A percentile compares a stretch with the other conserved stretches of the same genome.
Evolutionary conservation across 30 jellyfish, hydroid and myxozoan genomes (phyloP).

Genomic region (Rhopilema esculentum): DNA sequence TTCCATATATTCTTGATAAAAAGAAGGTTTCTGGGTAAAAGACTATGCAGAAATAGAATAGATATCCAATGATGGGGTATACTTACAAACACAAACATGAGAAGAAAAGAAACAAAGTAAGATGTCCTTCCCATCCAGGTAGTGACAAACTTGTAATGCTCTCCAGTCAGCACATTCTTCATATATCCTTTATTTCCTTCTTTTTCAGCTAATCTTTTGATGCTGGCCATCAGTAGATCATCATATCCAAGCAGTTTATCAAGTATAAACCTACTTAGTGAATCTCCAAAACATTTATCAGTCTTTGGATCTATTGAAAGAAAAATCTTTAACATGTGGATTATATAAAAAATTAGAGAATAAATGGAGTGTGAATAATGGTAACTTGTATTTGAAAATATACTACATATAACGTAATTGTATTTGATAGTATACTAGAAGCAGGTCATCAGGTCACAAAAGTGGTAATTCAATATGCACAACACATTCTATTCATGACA

Average conservation of each 20-base stretch:
- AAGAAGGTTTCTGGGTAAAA: too few species aligned
- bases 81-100: conserved; percentile 96
- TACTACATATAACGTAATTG: too few species aligned
- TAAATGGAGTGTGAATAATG: too few species aligned
- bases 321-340: too few species aligned
- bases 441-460: too few species aligned
- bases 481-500: too few species aligned
- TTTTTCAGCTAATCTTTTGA: conserved; percentile 85
- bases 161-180: conserved; percentile 93
- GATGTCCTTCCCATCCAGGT: conserved; percentile 91
- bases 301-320: conserved; percentile 79
- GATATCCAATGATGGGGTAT: not conserved
- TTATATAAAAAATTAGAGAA: too few species aligned
- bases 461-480: too few species aligned
- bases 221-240: conserved; percentile 91
- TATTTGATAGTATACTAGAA: too few species aligned
- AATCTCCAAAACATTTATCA: conserved; percentile 93
- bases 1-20: too few species aligned
- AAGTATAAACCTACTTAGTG: conserved; percentile 80
- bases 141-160: conserved; percentile 86
- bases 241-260: conserved; percentile 93
- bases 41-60: too few species aligned
- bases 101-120: conserved; percentile 75
- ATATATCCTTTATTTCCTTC: conserved; percentile 91
- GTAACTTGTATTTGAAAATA: too few species aligned